Conservation (phyloP, 2,113 vertebrate species). For the Paradisaea rubra region DNA sequence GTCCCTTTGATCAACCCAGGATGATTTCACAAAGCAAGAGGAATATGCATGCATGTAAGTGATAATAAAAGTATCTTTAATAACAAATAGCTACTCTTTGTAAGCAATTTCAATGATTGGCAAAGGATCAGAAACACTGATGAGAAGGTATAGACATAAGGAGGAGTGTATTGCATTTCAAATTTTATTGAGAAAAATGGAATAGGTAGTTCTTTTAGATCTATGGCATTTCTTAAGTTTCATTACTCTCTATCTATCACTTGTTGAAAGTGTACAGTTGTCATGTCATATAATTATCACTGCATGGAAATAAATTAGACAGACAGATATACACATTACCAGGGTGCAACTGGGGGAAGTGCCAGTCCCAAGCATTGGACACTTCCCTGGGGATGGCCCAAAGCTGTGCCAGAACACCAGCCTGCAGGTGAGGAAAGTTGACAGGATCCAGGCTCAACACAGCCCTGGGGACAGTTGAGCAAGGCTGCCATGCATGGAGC, state of each 20-base stretch:
- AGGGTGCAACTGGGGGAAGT: neutral
- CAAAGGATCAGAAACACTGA: neutral
- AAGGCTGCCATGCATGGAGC: neutral
- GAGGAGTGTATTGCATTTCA: neutral
- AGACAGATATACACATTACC: neutral
- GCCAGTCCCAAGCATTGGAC: rapidly evolving
- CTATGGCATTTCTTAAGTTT: neutral
- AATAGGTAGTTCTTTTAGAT: neutral
- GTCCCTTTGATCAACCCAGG: neutral
- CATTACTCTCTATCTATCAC: neutral
- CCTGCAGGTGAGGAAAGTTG: neutral
- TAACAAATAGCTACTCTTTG: neutral
- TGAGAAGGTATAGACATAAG: neutral
- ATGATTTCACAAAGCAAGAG: neutral
- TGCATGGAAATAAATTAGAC: neutral
- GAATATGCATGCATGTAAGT: neutral
- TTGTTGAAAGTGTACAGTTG: neutral
- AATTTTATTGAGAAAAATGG: neutral
- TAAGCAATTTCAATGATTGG: neutral
- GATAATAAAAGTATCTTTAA: neutral
- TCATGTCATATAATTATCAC: neutral
- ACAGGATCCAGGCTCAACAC: neutral
- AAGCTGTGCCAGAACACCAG: neutral
- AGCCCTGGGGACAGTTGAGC: neutral
- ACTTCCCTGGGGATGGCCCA: neutral